A percentile compares a stretch with the other conserved stretches of the same genome.
These are phyloP conservation scores for Pandemis cinnamomeana DNA, from an alignment of 2,888 invertebrate genomes.

Conservation along the genomic window DNA sequence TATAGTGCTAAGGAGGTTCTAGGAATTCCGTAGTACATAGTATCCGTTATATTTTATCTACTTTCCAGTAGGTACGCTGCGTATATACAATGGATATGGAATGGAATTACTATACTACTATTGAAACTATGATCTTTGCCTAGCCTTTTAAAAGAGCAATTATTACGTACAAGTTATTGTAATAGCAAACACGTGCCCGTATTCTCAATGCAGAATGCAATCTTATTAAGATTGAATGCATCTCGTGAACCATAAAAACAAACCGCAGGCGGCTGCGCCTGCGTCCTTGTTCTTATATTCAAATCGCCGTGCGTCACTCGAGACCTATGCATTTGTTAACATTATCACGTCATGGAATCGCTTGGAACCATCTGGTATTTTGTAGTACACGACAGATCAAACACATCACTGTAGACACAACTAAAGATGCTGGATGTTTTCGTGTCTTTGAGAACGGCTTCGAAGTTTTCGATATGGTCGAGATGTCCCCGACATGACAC, in stretches of 20 bases:
- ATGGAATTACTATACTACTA: background rate
- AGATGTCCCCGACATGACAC: too few relatives aligned
- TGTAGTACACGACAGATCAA: background rate
- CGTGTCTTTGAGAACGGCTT: background rate
- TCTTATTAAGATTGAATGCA: constrained; percentile 4
- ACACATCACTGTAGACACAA: background rate
- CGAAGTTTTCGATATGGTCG: background rate
- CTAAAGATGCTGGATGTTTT: constrained; percentile 3
- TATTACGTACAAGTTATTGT: background rate
- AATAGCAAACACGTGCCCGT: background rate
- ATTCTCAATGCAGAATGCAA: background rate
- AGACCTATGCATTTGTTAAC: constrained; percentile 21
- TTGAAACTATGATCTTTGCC: background rate
- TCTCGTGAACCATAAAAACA: constrained; percentile 21
- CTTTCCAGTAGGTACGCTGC: too few relatives aligned
- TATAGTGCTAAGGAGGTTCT: too few relatives aligned
- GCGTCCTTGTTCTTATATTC: constrained; percentile 27
- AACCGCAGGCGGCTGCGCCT: constrained; percentile 17
- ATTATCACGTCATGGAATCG: constrained; percentile 26
- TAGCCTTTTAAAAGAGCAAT: background rate
- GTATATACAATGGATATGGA: background rate
- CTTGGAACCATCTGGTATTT: constrained; percentile 21
- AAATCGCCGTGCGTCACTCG: constrained; percentile 27
- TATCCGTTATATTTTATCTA: too few relatives aligned
- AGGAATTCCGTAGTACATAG: too few relatives aligned